phyloP scores from a whole-genome alignment of 2,888 invertebrate species.

The Teleogryllus oceanicus region DNA sequence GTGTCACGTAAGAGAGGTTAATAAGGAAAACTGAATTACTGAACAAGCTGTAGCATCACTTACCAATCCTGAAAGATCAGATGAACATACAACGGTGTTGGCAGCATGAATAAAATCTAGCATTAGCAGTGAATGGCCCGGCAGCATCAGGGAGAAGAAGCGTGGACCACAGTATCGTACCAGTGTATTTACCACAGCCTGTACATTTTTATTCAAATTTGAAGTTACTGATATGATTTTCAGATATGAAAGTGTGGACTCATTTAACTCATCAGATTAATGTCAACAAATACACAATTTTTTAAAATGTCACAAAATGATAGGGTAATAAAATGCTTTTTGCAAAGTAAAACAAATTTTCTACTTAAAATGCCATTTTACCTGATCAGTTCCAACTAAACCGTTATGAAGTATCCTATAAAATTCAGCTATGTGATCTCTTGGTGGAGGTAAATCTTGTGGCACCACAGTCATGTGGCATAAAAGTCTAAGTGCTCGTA shows the following conservation, averaged over 20 bases:
- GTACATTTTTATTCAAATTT: conserved; percentile 39
- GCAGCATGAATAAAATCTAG: conserved; percentile 89
- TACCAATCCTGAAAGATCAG: conserved; percentile 60
- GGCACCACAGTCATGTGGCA: conserved; percentile 75
- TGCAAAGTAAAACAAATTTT: not conserved
- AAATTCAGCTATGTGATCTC: conserved; percentile 77
- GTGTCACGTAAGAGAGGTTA: no score
- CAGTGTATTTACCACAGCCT: conserved; percentile 73
- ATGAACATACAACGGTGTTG: conserved; percentile 77
- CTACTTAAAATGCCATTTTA: conserved; percentile 41
- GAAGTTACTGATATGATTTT: no score
- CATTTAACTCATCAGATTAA: no score
- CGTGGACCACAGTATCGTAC: conserved; percentile 77
- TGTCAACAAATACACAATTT: no score
- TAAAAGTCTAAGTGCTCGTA: conserved; percentile 80
- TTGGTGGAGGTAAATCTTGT: conserved; percentile 67
- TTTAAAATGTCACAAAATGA: no score
- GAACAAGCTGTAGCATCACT: conserved; percentile 33
- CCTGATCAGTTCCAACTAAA: conserved; percentile 61
- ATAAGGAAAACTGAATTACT: no score
- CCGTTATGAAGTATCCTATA: conserved; percentile 77
- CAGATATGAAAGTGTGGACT: no score
- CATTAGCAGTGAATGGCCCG: conserved; percentile 81
- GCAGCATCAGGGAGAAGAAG: conserved; percentile 80
- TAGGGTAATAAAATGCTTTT: not conserved